Percentiles rank a stretch among this genome's conserved stretches.
phyloP scores from a whole-genome alignment of 2,113 vertebrate species.

The Rhodinocichla rosea region DNA sequence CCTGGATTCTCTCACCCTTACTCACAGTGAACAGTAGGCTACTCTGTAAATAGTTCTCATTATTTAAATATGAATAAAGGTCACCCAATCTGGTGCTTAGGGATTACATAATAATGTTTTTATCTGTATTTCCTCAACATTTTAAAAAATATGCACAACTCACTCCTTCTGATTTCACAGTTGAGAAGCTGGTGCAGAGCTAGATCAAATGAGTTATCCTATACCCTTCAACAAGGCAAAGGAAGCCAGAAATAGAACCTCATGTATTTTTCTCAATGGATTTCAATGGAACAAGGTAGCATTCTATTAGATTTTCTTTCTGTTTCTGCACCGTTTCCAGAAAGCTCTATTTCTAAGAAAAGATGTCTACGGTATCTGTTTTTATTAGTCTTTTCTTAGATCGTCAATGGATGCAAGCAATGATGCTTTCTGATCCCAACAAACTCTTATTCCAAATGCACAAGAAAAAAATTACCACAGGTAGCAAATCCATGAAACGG shows the following conservation, averaged over 20 bases:
- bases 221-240: background rate
- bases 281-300: background rate
- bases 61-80: constrained; percentile 15
- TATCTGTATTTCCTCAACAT: background rate
- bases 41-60: background rate
- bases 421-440: background rate
- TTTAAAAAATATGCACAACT: background rate
- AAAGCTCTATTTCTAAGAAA: background rate
- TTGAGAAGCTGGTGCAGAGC: background rate
- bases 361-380: background rate
- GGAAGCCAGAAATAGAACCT: background rate
- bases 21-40: background rate
- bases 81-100: background rate
- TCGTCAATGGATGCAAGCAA: background rate
- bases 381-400: background rate
- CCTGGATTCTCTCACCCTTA: constrained; percentile 8
- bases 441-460: background rate
- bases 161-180: background rate
- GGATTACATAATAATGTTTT: background rate
- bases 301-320: background rate
- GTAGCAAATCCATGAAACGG: background rate
- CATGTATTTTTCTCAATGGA: background rate
- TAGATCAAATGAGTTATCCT: background rate
- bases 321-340: background rate
- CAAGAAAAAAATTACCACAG: background rate